These are phyloP conservation scores for Hypotaenidia philippensis DNA, from an alignment of 2,797 vertebrate species.

Conservation along the genomic window DNA sequence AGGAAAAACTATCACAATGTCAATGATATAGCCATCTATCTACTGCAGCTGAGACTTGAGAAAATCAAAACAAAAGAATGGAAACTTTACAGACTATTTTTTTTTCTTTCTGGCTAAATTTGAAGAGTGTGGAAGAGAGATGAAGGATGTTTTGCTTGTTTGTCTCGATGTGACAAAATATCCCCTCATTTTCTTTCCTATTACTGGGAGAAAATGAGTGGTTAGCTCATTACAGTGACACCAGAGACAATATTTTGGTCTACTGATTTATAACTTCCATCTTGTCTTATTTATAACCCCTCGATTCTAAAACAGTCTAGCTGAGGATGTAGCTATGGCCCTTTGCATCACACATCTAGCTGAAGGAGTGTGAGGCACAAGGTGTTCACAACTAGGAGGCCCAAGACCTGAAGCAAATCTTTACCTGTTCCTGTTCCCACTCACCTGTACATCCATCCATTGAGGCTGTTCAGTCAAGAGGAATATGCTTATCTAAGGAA, in stretches of 20 bases:
- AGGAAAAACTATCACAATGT: not conserved
- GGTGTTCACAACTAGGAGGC: not conserved
- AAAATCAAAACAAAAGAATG: not conserved
- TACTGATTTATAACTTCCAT: not conserved
- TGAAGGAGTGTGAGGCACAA: not conserved
- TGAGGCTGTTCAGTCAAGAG: not conserved
- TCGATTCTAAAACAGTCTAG: not conserved
- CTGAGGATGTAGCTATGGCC: not conserved
- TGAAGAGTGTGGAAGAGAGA: not conserved
- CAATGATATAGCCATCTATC: not conserved
- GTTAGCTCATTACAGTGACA: slow-evolving; percentile 15
- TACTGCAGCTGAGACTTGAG: not conserved
- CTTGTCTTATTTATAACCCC: not conserved
- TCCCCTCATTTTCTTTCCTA: not conserved
- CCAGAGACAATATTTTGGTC: not conserved
- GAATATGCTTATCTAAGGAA: not conserved
- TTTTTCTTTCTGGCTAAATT: not conserved
- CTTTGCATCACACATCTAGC: not conserved
- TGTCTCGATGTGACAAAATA: slow-evolving; percentile 6
- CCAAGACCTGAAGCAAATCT: slow-evolving; percentile 5
- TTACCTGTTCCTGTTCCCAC: not conserved
- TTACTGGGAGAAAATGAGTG: not conserved
- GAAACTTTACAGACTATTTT: not conserved
- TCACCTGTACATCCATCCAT: not conserved
- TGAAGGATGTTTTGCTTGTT: not conserved